Conservation (phyloP, 2,888 invertebrate genomes). For the Pseudococcus viburni region DNA sequence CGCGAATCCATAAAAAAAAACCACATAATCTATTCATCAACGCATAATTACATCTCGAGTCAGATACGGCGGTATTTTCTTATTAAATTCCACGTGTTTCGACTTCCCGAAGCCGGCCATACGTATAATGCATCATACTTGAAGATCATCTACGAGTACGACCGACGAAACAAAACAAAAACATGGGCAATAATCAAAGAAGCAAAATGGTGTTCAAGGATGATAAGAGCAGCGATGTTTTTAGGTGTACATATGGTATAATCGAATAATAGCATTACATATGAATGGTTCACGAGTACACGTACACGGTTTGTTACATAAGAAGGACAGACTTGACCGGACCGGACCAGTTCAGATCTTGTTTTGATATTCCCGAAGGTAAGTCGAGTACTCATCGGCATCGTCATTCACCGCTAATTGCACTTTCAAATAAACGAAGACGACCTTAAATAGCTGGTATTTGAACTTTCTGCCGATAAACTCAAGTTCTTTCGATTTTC, state of each 20-base stretch:
- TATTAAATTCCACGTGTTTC: conserved; percentile 20
- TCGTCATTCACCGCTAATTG: conserved; percentile 62
- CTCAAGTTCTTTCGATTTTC: conserved; percentile 33
- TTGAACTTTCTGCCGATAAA: conserved; percentile 56
- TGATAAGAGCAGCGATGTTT: conserved; percentile 37
- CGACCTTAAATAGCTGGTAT: conserved; percentile 58
- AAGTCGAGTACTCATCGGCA: conserved; percentile 57
- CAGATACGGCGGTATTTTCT: background rate
- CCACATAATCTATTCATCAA: conserved; percentile 12
- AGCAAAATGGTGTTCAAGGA: conserved; percentile 50
- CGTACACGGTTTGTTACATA: conserved; percentile 58
- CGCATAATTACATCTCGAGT: background rate
- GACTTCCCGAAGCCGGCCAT: conserved; percentile 6
- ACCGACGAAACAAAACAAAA: background rate
- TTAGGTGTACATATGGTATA: conserved; percentile 53
- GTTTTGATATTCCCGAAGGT: conserved; percentile 62
- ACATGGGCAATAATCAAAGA: background rate
- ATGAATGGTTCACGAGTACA: conserved; percentile 56
- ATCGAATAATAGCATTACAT: conserved; percentile 54
- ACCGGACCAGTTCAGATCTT: conserved; percentile 63
- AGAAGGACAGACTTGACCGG: conserved; percentile 61
- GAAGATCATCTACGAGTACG: background rate
- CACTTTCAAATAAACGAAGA: conserved; percentile 60
- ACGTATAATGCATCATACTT: background rate
- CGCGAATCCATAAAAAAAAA: background rate